Evolutionary conservation across 2,113 vertebrate species (phyloP).

Genomic region (Amia ocellicauda): DNA sequence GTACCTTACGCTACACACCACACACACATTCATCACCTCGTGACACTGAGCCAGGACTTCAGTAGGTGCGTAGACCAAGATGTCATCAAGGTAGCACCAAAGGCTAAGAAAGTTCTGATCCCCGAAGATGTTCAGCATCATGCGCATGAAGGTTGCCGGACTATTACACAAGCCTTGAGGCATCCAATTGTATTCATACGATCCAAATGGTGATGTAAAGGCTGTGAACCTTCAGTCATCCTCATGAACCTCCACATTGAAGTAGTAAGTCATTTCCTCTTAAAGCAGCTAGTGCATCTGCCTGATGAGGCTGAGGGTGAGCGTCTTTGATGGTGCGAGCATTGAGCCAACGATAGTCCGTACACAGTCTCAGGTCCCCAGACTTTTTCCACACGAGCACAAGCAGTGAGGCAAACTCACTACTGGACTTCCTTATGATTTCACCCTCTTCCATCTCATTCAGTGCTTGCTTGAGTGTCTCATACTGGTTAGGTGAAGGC

Average conservation of each 20-base stretch:
- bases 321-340: slow-evolving; percentile 18
- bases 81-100: too few species aligned
- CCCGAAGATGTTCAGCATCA: too few species aligned
- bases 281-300: slow-evolving; percentile 19
- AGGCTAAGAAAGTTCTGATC: too few species aligned
- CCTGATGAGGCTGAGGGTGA: slow-evolving; percentile 21
- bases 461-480: slow-evolving; percentile 17
- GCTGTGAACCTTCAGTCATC: slow-evolving; percentile 24
- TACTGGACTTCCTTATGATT: slow-evolving; percentile 27
- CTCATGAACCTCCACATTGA: slow-evolving; percentile 24
- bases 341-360: slow-evolving; percentile 20
- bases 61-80: too few species aligned
- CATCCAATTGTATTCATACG: slow-evolving; percentile 15
- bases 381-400: slow-evolving; percentile 15
- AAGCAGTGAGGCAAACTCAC: slow-evolving; percentile 20
- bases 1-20: too few species aligned
- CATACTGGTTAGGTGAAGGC: slow-evolving; percentile 20
- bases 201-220: slow-evolving; percentile 13
- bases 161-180: slow-evolving; percentile 21
- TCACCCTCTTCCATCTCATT: slow-evolving; percentile 27
- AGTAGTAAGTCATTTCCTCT: slow-evolving; percentile 24
- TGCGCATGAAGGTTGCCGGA: slow-evolving; percentile 8
- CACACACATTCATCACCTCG: too few species aligned
- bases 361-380: slow-evolving; percentile 6
- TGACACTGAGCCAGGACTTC: too few species aligned